Evolutionary conservation across 2,113 vertebrate species (phyloP), one percentile per base, ranked within the genome.

Genomic region (Phyllopteryx taeniolatus): DNA sequence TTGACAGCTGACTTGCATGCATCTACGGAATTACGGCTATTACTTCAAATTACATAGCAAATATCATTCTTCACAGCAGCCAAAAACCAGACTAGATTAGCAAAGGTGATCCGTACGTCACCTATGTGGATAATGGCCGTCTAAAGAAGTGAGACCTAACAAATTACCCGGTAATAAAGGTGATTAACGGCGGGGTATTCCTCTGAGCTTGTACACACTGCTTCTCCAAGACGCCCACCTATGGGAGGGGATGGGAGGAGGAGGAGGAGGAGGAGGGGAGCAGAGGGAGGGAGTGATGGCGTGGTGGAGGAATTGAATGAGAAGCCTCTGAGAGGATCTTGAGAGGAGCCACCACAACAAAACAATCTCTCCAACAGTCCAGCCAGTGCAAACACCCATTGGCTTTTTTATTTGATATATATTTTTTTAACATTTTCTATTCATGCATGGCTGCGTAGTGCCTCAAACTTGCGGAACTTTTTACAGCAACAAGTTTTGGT

Each of bases 291-390:
- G 85, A 79, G 85, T 78, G 84, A 87, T 83, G 86, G 79, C 56
- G 89, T 85, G 87, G 86, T 89, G 89, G 88, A 87, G 85, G 91
- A 78, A 86, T 75, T 90, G 91, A 92, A 90, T 90, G 88, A 92
- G 91, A 86, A 84, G 72, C 87, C 85, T 64, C 84, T 80, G 84
- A 77, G 82, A 54, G 78, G 74, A 75, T 43, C 42, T 79, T 69
- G 73, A 87, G 85, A 81, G 80, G 83, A 87, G 82, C 57, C 86
- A 75, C 70, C 77, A 79, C 83, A 83, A 84, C 85, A 89, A 83
- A 83, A 87, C 88, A 90, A 86, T 76, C 83, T 86, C 76, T 81
- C 69, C 76, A 84, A 82, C 81, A 76, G 80, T 71, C 81, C 76
- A 82, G 76, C 79, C 81, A 83, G 85, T 83, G 82, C 77, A 86